These are phyloP conservation scores for Syritta pipiens DNA, from an alignment of 2,888 invertebrate species.

Conservation along the genomic window DNA sequence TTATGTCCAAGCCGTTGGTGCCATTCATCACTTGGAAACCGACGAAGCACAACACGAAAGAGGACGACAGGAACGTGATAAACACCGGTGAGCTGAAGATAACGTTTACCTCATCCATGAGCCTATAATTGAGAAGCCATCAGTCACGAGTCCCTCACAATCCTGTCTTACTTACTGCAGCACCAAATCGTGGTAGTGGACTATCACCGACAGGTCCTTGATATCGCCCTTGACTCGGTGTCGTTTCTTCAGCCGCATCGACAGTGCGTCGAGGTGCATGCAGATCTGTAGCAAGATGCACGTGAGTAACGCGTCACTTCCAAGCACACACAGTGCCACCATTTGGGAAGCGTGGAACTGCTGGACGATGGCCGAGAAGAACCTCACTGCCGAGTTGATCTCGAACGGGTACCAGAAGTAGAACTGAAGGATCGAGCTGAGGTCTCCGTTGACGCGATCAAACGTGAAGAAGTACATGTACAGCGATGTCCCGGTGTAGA, in stretches of 20 bases:
- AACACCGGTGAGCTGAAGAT: conserved; percentile 10
- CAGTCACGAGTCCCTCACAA: too few species aligned
- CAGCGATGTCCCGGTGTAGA: conserved; percentile 1
- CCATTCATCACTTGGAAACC: conserved; percentile 36
- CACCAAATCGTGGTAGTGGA: conserved; percentile 1
- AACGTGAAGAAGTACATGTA: conserved; percentile 8
- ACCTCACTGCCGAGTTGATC: neutral
- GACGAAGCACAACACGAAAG: conserved; percentile 23
- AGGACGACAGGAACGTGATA: conserved; percentile 6
- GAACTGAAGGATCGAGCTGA: conserved; percentile 1
- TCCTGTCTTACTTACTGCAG: conserved; percentile 7
- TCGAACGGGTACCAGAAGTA: conserved; percentile 23
- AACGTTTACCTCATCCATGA: conserved; percentile 29
- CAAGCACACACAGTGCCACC: neutral
- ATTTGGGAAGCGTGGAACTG: neutral
- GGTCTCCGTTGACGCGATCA: neutral
- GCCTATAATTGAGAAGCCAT: neutral
- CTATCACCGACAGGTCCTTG: conserved; percentile 22
- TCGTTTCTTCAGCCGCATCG: neutral
- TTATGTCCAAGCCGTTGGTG: neutral
- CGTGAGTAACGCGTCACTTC: neutral
- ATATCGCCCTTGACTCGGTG: neutral
- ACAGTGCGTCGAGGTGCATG: neutral
- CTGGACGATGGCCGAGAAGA: neutral
- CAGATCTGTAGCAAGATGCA: neutral